Evolutionary conservation across 1,140 invertebrate species (phyloP), one percentile per base, ranked within the genome.

Genomic region (Capitella teleta): DNA sequence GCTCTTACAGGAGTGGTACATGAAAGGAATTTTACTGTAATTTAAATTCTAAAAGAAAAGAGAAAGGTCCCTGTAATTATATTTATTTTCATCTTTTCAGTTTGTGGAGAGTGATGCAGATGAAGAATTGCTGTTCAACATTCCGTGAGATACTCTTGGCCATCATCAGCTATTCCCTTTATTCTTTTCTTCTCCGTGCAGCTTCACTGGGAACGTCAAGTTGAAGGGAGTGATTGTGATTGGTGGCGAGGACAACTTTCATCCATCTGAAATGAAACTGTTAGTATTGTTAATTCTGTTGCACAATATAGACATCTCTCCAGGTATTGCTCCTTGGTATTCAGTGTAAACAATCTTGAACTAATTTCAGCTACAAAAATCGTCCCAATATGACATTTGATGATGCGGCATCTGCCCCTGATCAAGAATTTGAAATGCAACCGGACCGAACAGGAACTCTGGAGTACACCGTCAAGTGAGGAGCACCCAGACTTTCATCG

Each of bases 41-140:
- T n/a, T n/a, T n/a, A n/a, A n/a, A n/a, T n/a, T n/a, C n/a, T n/a
- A n/a, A n/a, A n/a, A n/a, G n/a, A n/a, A n/a, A n/a, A n/a, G n/a
- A n/a, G n/a, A n/a, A n/a, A n/a, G n/a, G n/a, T n/a, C n/a, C n/a
- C n/a, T n/a, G n/a, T n/a, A n/a, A n/a, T n/a, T n/a, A n/a, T n/a
- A n/a, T n/a, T n/a, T n/a, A n/a, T n/a, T n/a, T n/a, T 51, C n/a
- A 46, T 47, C 58, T 49, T 67, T 65, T 28, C 66, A 94, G 86
- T 90, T 75, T 79, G 92, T 96, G 0, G 84, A 94, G 74, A 94
- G 90, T 76, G 91, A 95, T 79, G 82, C 79, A 10, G 92, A 96
- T 77, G 84, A 88, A 72, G 92, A 96, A 74, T 73, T 97, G 4
- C 70, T 96, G 1, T 91, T 96, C 64, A 94, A 94, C 70, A 89